phyloP scores from a whole-genome alignment of 2,888 invertebrate species.

The Lasioglossum oenotherae region DNA sequence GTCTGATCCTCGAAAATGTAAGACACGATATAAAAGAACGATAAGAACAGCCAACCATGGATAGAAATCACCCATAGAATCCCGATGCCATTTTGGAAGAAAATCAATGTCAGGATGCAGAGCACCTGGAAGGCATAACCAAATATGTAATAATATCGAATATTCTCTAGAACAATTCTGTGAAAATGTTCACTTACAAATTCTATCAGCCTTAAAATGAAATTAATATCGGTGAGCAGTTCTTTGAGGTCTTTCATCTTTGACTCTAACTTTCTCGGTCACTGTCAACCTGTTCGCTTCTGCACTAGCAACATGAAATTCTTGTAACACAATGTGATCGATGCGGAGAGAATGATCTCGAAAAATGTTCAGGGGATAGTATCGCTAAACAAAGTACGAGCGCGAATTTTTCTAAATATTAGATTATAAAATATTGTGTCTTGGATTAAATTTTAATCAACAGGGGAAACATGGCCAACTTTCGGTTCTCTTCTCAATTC shows the following conservation, averaged over 20 bases:
- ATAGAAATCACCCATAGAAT: not conserved
- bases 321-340: not conserved
- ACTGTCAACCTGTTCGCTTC: not conserved
- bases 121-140: conserved; percentile 8
- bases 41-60: conserved; percentile 9
- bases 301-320: not conserved
- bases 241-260: conserved; percentile 2
- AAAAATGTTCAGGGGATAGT: not conserved
- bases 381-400: conserved; percentile 24
- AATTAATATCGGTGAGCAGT: not conserved
- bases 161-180: no score
- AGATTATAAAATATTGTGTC: not conserved
- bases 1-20: conserved; percentile 4
- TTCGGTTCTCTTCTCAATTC: not conserved
- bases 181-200: not conserved
- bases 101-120: not conserved
- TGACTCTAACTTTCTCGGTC: not conserved
- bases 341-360: not conserved
- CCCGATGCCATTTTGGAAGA: not conserved
- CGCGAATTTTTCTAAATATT: not conserved
- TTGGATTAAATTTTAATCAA: not conserved
- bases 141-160: not conserved
- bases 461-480: conserved; percentile 26
- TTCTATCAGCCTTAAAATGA: not conserved
- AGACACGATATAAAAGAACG: not conserved